These are phyloP conservation scores for Muscina levida DNA, from an alignment of 2,888 invertebrate genomes.

Conservation along the genomic window DNA sequence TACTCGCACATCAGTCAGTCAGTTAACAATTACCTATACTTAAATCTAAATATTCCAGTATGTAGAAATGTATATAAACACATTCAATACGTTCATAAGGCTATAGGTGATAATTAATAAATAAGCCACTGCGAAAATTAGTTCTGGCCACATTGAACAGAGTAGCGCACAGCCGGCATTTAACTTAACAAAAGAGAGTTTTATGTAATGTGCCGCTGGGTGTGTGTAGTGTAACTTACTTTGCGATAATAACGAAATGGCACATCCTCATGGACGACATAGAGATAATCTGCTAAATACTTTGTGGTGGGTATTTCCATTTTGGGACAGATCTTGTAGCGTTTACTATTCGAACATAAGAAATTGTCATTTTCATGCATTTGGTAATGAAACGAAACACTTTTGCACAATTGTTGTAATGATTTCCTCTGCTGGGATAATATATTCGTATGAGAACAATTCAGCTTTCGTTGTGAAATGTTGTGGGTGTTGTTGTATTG, in stretches of 20 bases:
- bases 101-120: neutral
- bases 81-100: neutral
- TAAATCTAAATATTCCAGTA: neutral
- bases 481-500: conserved; percentile 2
- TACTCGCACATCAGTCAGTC: no score
- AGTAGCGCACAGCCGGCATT: no score
- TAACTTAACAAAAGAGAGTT: no score
- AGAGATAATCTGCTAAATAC: conserved; percentile 80
- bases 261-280: conserved; percentile 79
- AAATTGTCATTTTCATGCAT: conserved; percentile 80
- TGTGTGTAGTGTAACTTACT: conserved; percentile 73
- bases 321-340: conserved; percentile 79
- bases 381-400: conserved; percentile 63
- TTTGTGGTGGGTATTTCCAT: conserved; percentile 80
- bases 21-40: neutral
- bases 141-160: no score
- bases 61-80: neutral
- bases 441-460: no score
- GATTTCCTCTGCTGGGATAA: no score
- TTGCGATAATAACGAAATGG: conserved; percentile 80
- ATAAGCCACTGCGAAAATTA: neutral
- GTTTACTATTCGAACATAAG: conserved; percentile 74
- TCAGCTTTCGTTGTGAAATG: no score
- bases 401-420: neutral
- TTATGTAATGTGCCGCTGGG: no score